These are phyloP conservation scores for Babylonia areolata DNA, from an alignment of 1,140 invertebrate species.

Conservation along the genomic window DNA sequence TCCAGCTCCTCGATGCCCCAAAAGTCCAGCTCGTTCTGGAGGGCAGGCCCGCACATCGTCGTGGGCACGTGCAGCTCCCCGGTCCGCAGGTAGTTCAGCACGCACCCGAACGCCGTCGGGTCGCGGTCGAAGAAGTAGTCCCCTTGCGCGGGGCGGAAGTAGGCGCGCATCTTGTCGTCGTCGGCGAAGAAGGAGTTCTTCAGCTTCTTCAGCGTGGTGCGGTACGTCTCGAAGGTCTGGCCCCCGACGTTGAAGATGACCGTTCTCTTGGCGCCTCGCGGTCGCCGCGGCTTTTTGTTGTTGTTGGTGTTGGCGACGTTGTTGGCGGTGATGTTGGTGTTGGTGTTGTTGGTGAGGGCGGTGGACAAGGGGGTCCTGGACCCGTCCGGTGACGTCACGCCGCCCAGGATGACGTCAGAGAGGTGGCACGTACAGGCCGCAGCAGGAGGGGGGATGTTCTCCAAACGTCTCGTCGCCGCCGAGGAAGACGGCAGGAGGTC, in stretches of 20 bases:
- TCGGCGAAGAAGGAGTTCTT: constrained; percentile 62
- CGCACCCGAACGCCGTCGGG: constrained; percentile 64
- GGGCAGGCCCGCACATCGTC: constrained; percentile 67
- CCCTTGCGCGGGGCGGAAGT: constrained; percentile 83
- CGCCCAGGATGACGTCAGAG: constrained; percentile 1
- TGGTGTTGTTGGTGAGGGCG: neutral
- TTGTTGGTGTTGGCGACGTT: neutral
- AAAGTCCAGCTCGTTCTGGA: constrained; percentile 70
- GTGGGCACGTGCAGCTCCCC: constrained; percentile 72
- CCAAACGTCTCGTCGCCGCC: neutral
- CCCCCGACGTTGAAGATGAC: constrained; percentile 70
- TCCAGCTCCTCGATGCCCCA: constrained; percentile 72
- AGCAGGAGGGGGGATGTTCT: too few relatives aligned
- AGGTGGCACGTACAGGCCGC: constrained; percentile 17
- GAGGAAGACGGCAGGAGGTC: too few relatives aligned
- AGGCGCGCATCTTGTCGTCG: constrained; percentile 60
- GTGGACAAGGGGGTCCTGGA: neutral
- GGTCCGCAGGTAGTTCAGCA: constrained; percentile 69
- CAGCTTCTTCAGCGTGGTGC: constrained; percentile 62
- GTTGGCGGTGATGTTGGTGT: too few relatives aligned
- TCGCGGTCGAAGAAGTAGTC: constrained; percentile 74
- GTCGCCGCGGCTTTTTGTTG: constrained; percentile 19
- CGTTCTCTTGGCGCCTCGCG: constrained; percentile 51
- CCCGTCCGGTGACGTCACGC: constrained; percentile 19
- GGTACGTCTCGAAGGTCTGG: constrained; percentile 66